These are phyloP conservation scores for Epicampocera succincta DNA, from an alignment of 2,888 invertebrate species.

Conservation along the genomic window DNA sequence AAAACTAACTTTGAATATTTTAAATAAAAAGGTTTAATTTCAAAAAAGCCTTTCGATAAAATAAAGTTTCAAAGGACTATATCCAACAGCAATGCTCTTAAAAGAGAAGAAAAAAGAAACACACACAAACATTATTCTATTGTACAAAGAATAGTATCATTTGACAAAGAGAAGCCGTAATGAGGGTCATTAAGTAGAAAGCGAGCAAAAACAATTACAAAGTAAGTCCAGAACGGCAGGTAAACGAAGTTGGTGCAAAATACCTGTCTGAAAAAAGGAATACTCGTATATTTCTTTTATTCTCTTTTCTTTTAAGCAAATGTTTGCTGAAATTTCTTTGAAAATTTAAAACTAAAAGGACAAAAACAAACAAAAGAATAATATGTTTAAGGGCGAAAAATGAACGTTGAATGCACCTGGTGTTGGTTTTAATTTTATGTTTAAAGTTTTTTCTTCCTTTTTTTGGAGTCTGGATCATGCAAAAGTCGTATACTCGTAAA, in stretches of 20 bases:
- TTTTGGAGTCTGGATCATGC: too few species aligned
- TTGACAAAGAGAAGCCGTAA: conserved; percentile 51
- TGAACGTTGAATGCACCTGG: conserved; percentile 69
- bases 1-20: too few species aligned
- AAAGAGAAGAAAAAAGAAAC: neutral
- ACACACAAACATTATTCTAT: neutral
- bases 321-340: conserved; percentile 6
- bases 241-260: conserved; percentile 11
- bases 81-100: neutral
- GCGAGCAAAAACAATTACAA: conserved; percentile 26
- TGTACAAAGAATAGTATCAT: conserved; percentile 24
- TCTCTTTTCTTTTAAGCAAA: neutral
- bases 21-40: too few species aligned
- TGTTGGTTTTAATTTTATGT: conserved; percentile 46
- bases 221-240: conserved; percentile 55
- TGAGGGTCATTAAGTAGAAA: conserved; percentile 37
- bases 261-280: conserved; percentile 14
- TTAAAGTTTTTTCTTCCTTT: neutral
- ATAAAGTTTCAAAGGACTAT: neutral
- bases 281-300: neutral
- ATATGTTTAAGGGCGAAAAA: neutral
- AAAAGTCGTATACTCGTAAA: neutral
- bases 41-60: neutral
- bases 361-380: neutral
- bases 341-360: conserved; percentile 18